Evolutionary conservation across 2,113 vertebrate species (phyloP), one percentile per base, ranked within the genome.

Genomic region (Pycnonotus jocosus): DNA sequence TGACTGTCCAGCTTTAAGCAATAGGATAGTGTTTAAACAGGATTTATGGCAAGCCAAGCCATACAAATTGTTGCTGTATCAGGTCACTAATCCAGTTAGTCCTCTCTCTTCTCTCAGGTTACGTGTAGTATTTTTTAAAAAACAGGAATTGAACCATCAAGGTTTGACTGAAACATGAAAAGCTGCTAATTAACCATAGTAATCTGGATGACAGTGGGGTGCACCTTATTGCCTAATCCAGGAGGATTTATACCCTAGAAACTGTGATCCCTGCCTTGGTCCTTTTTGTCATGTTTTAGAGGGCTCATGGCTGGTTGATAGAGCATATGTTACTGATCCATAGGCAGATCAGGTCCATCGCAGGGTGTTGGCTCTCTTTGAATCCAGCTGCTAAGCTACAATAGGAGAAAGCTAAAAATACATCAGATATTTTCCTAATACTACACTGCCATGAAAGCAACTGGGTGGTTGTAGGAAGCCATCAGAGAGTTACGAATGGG

Each of bases 371-470:
- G 38, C 85, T 82, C 15, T 72, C 87, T 91, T 73, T 81, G 68
- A 78, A 88, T 97, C 88, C 88, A 96, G 48, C 95, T 96, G 71
- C 92, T 96, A 86, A 90, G 44, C 82, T 93, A 78, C 86, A 93
- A 88, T 95, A 94, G 92, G 81, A 71, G 92, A 92, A 95, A 96
- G 90, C 93, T 96, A 96, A 96, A 97, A 95, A 97, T 96, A 93
- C 25, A 88, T 74, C 60, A 92, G 15, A 95, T 97, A 94, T 83
- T 96, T 96, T 96, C 95, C 95, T 90, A 86, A 74, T 86, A 53
- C 76, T 93, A 1, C 0, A 1, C 33, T 81, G 51, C 82, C 48
- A 37, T 71, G 64, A 86, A 88, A 86, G 92, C 90, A 88, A 78
- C 76, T 78, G 82, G 16, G 25, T 88, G 25, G 64, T 73, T 66